Conservation (phyloP, 1,140 invertebrate genomes). For the Holotrichia oblita region DNA sequence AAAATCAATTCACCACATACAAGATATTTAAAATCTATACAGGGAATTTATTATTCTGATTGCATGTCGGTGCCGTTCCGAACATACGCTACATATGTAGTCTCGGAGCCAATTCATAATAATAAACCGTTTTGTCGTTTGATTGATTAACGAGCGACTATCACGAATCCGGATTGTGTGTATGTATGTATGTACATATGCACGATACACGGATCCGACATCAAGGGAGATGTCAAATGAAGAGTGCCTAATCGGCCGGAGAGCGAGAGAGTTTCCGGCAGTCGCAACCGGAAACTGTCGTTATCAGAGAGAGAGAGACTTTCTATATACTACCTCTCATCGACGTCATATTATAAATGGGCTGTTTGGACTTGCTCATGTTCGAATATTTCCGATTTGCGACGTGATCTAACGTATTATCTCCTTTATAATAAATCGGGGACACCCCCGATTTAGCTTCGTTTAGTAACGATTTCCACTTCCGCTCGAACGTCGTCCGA, state of each 20-base stretch:
- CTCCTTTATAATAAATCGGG: too few relatives aligned
- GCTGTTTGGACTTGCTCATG: background rate
- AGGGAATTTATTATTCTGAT: constrained; percentile 44
- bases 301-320: too few relatives aligned
- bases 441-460: too few relatives aligned
- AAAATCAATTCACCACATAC: too few relatives aligned
- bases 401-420: background rate
- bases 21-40: too few relatives aligned
- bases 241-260: constrained; percentile 52
- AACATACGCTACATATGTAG: constrained; percentile 40
- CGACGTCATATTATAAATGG: constrained; percentile 1
- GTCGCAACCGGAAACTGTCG: constrained; percentile 48
- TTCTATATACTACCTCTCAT: too few relatives aligned
- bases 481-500: too few relatives aligned
- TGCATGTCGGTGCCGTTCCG: constrained; percentile 42
- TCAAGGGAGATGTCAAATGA: constrained; percentile 1
- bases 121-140: background rate
- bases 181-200: background rate
- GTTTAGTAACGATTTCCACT: too few relatives aligned
- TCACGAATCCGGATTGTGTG: constrained; percentile 42
- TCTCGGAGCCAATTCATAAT: background rate
- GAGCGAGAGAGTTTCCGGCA: constrained; percentile 49
- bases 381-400: background rate
- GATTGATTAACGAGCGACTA: background rate
- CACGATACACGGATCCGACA: too few relatives aligned